These are phyloP conservation scores for Colius striatus DNA, from an alignment of 2,113 vertebrate genomes.

Conservation along the genomic window DNA sequence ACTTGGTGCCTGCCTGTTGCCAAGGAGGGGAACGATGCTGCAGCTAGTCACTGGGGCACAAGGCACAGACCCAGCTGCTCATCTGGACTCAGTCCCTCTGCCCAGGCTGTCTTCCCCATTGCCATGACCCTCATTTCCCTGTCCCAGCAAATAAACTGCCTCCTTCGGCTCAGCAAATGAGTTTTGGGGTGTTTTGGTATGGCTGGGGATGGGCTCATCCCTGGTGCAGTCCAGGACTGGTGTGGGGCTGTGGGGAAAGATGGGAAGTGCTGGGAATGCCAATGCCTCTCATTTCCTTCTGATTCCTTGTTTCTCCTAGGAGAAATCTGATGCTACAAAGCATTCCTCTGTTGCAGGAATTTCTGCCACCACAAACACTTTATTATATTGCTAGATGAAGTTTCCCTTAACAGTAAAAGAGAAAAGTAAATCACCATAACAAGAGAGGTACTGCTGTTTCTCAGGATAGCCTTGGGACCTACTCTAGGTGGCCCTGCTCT, in stretches of 20 bases:
- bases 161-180: neutral
- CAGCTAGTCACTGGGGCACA: too few relatives aligned
- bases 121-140: accelerated
- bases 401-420: too few relatives aligned
- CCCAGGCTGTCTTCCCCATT: accelerated
- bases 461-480: too few relatives aligned
- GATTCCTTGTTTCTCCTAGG: neutral
- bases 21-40: too few relatives aligned
- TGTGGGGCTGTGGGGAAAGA: neutral
- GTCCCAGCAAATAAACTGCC: neutral
- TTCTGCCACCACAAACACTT: too few relatives aligned
- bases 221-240: neutral
- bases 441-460: too few relatives aligned
- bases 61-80: neutral
- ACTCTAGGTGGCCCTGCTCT: too few relatives aligned
- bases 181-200: neutral
- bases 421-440: too few relatives aligned
- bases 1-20: too few relatives aligned
- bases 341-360: too few relatives aligned
- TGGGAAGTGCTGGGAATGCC: neutral
- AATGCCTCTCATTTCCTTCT: neutral
- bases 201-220: neutral
- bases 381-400: too few relatives aligned
- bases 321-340: neutral
- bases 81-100: neutral